These are phyloP conservation scores for Nothura maculosa DNA, from an alignment of 2,797 vertebrate genomes.

Conservation along the genomic window DNA sequence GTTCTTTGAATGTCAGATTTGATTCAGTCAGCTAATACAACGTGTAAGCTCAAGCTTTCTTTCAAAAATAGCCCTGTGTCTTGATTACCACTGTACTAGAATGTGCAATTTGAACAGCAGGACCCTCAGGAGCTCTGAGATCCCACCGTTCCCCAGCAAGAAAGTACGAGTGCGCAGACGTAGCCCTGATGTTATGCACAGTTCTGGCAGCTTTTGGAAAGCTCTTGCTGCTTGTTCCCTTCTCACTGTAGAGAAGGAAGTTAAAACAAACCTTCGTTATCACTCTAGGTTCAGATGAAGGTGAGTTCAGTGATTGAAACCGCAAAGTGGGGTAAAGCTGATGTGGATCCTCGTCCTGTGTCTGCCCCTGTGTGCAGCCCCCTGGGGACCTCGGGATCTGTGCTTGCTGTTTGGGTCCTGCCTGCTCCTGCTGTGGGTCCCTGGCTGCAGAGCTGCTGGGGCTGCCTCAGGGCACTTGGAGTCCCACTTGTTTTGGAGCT, in stretches of 20 bases:
- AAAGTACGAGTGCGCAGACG: neutral
- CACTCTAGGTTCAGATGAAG: neutral
- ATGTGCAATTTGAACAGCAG: accelerated
- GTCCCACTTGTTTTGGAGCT: neutral
- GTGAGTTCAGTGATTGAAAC: neutral
- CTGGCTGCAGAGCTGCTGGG: neutral
- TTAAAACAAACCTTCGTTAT: neutral
- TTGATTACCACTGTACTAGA: neutral
- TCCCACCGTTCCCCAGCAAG: neutral
- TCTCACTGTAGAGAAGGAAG: neutral
- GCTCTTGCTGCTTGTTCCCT: neutral
- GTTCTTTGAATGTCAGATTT: conserved; percentile 10
- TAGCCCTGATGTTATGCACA: neutral
- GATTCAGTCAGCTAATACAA: neutral
- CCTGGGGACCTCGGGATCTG: neutral
- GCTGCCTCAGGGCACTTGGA: neutral
- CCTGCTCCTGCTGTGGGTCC: accelerated
- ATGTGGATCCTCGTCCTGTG: neutral
- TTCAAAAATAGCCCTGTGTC: neutral
- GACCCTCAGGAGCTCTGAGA: accelerated
- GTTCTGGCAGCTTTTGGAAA: neutral
- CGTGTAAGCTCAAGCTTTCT: neutral
- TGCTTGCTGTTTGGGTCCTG: neutral
- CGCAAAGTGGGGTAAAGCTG: neutral
- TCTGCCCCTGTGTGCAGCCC: neutral